Percentiles rank a stretch among this genome's conserved stretches.
These are phyloP conservation scores for Lagocephalus sceleratus DNA, from an alignment of 2,797 vertebrate genomes.

Conservation along the genomic window DNA sequence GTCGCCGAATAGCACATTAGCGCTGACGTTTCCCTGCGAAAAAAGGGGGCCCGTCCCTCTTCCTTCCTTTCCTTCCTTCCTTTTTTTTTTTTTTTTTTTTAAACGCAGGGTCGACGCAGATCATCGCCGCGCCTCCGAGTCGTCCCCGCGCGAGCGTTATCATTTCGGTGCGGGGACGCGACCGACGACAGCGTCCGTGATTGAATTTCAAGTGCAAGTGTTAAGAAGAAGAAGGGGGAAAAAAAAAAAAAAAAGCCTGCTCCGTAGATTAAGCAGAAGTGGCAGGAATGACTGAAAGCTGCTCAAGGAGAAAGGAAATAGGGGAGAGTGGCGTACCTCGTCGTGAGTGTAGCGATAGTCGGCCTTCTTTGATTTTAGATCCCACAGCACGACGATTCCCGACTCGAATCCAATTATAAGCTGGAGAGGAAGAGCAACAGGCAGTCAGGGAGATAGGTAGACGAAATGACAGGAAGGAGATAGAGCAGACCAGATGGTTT, in stretches of 20 bases:
- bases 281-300: constrained; percentile 27
- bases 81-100: too few relatives aligned
- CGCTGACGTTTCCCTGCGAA: constrained; percentile 4
- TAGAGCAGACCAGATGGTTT: constrained; percentile 48
- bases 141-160: too few relatives aligned
- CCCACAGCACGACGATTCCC: constrained; percentile 95
- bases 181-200: constrained; percentile 31
- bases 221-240: constrained; percentile 5
- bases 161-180: too few relatives aligned
- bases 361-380: constrained; percentile 98
- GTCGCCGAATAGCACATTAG: constrained; percentile 20
- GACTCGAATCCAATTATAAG: constrained; percentile 98
- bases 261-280: constrained; percentile 28
- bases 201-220: constrained; percentile 44
- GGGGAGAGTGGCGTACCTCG: constrained; percentile 83
- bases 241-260: constrained; percentile 15
- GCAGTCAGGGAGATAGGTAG: constrained; percentile 53
- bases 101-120: background rate
- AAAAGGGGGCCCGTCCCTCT: constrained; percentile 8
- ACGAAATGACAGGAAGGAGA: constrained; percentile 51
- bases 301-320: constrained; percentile 33
- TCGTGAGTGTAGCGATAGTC: constrained; percentile 98
- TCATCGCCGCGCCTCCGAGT: constrained; percentile 5
- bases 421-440: constrained; percentile 76
- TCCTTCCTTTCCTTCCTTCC: too few relatives aligned